Evolutionary conservation across 2,888 invertebrate genomes (phyloP).

Genomic region (Rhimphoctona megacephalus): DNA sequence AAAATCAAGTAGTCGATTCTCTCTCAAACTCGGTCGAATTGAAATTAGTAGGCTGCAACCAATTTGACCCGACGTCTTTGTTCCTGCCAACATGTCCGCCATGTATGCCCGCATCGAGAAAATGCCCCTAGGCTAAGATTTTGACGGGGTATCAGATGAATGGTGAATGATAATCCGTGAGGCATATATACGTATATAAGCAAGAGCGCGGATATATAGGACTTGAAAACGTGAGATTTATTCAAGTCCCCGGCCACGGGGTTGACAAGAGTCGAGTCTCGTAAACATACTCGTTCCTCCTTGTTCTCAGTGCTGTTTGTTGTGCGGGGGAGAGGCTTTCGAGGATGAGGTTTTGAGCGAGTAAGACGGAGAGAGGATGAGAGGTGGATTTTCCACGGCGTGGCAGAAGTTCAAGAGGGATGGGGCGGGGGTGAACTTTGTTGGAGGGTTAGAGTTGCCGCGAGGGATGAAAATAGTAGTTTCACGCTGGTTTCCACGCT

Average conservation of each 20-base stretch:
- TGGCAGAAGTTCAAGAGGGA: conserved; percentile 29
- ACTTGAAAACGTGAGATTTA: conserved; percentile 81
- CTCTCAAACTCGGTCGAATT: neutral
- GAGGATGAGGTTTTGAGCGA: conserved; percentile 12
- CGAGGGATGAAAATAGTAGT: conserved; percentile 73
- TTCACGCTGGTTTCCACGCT: conserved; percentile 75
- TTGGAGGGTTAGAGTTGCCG: conserved; percentile 49
- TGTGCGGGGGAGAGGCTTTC: conserved; percentile 63
- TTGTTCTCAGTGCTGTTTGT: conserved; percentile 83
- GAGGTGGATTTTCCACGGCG: conserved; percentile 43
- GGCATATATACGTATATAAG: conserved; percentile 25
- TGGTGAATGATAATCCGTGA: conserved; percentile 31
- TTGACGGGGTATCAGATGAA: conserved; percentile 32
- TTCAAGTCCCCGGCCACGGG: conserved; percentile 82
- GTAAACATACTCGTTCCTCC: conserved; percentile 84
- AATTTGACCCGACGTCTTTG: neutral
- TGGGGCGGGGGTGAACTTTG: conserved; percentile 42
- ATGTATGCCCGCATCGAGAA: conserved; percentile 7
- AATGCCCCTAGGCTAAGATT: conserved; percentile 30
- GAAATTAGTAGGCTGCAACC: neutral
- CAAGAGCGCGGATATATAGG: conserved; percentile 32
- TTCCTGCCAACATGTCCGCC: conserved; percentile 24
- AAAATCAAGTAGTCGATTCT: neutral
- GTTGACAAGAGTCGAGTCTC: conserved; percentile 84
- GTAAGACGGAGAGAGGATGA: conserved; percentile 16